Evolutionary conservation across 2,797 vertebrate genomes (phyloP), one percentile per base, ranked within the genome.

Genomic region (Arremon brunneinucha): DNA sequence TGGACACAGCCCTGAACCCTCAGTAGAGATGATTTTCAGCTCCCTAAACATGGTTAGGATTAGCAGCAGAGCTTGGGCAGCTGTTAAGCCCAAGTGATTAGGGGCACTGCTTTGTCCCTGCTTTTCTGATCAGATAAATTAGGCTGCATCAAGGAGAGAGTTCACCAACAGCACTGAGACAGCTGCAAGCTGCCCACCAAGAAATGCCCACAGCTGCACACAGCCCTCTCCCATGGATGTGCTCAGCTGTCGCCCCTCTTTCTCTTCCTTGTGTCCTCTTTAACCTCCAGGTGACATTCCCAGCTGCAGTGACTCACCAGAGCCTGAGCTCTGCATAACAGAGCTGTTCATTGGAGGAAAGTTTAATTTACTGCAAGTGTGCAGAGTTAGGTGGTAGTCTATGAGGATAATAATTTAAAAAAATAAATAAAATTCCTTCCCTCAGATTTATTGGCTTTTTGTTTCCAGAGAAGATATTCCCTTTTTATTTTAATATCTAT

Each of bases 401-500:
- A 12, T 39, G 84, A 79, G 74, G 77, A 90, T 26, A 49, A 53
- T 63, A 78, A 93, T 88, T 85, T 3, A 14, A 52, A 56, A 88
- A 57, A 90, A 81, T 76, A 81, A 47, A 41, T 7, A 52, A 32
- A 63, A 41, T 6, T 44, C 59, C 32, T 91, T 87, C 59, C 39
- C 43, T 91, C 34, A 47, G 50, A 93, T 91, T 90, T 96, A 95
- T 82, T 95, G 53, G 9, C 50, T 88, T 93, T 83, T 93, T 82
- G 55, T 90, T 96, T 90, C 62, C 59, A 52, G 52, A 69, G 86
- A 83, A 70, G 76, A 81, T 90, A 55, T 86, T 94, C 55, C 34
- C 44, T 95, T 93, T 93, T 88, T 83, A 67, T 95, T 96, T 96
- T 88, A 94, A 76, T 94, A 70, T 62, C 82, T 94, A 11, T 90